phyloP scores from a whole-genome alignment of 1,140 invertebrate genomes.

The Drosophila rhopaloa region DNA sequence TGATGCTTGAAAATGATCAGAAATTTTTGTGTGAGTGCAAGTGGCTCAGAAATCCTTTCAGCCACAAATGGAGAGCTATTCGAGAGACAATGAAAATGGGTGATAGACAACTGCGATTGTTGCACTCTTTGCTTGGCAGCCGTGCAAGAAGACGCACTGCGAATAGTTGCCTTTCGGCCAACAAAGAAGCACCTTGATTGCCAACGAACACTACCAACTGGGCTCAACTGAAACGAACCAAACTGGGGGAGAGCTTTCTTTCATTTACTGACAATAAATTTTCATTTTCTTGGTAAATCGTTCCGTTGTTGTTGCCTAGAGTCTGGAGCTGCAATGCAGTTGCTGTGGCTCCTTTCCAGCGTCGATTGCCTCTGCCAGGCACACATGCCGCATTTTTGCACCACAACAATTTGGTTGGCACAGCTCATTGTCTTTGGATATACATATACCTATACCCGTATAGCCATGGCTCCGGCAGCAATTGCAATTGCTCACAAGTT shows the following conservation, averaged over 20 bases:
- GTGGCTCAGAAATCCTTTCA: slow-evolving; percentile 34
- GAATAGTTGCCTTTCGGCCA: slow-evolving; percentile 47
- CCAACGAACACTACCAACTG: slow-evolving; percentile 38
- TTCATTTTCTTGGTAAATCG: slow-evolving; percentile 83
- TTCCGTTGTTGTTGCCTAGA: slow-evolving; percentile 32
- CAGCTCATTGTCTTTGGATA: slow-evolving; percentile 73
- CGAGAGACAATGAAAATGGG: slow-evolving; percentile 55
- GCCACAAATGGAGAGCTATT: slow-evolving; percentile 53
- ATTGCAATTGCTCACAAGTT: slow-evolving; percentile 82
- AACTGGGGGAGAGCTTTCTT: slow-evolving; percentile 62
- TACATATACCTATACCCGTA: slow-evolving; percentile 10
- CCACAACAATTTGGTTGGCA: slow-evolving; percentile 81
- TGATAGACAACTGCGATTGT: slow-evolving; percentile 61
- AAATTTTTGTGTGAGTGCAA: neutral
- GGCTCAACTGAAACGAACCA: slow-evolving; percentile 21
- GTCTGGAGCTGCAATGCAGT: slow-evolving; percentile 34
- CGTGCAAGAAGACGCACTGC: slow-evolving; percentile 57
- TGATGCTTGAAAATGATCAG: neutral
- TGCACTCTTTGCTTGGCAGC: slow-evolving; percentile 19
- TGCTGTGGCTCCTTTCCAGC: slow-evolving; percentile 36
- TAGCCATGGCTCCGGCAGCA: slow-evolving; percentile 36
- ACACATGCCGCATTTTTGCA: slow-evolving; percentile 81
- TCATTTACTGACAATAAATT: slow-evolving; percentile 84
- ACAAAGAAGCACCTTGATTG: slow-evolving; percentile 59
- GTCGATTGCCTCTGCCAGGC: slow-evolving; percentile 71